Base-by-base conservation (phyloP, 2,888 invertebrate species). In the Taphrorychus bicolor region DNA sequence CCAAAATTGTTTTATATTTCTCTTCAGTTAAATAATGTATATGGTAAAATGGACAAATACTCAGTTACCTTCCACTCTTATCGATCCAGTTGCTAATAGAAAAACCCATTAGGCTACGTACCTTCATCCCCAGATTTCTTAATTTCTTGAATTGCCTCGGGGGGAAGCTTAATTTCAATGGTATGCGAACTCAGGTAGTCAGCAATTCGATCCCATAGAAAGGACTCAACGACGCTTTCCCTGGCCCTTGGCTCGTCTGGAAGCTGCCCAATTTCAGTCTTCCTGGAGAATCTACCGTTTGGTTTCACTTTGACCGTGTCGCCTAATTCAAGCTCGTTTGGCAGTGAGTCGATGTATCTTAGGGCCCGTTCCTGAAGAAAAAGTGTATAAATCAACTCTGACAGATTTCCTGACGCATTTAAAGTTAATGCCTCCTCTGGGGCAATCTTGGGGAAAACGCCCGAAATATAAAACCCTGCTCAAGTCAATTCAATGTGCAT, bases 41-140 rank as follows among this genome's bases (percentile, higher is more conserved):
- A n/a, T n/a, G n/a, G n/a, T n/a, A n/a, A n/a, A n/a, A n/a, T n/a
- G n/a, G n/a, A n/a, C n/a, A n/a, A n/a, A n/a, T n/a, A n/a, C n/a
- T n/a, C n/a, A n/a, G n/a, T n/a, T n/a, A n/a, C n/a, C n/a, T n/a
- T n/a, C n/a, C n/a, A n/a, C n/a, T n/a, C n/a, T n/a, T n/a, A n/a
- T n/a, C n/a, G n/a, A n/a, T n/a, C n/a, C n/a, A n/a, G n/a, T n/a
- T n/a, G n/a, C n/a, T n/a, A n/a, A n/a, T n/a, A n/a, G n/a, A n/a
- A n/a, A n/a, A n/a, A n/a, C n/a, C n/a, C 3, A 11, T 32, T 32
- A 11, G 11, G 11, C 11, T 32, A 32, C 3, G 3, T 86, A 92
- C 93, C 92, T 90, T 93, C 93, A 78, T 92, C 93, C 14, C 75
- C 70, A n/a, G 92, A 91, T 73, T 91, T 87, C 78, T 91, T 88